Base-by-base conservation (phyloP, 2,797 vertebrate genomes). In the Ctenochaetus hawaiiensis region DNA sequence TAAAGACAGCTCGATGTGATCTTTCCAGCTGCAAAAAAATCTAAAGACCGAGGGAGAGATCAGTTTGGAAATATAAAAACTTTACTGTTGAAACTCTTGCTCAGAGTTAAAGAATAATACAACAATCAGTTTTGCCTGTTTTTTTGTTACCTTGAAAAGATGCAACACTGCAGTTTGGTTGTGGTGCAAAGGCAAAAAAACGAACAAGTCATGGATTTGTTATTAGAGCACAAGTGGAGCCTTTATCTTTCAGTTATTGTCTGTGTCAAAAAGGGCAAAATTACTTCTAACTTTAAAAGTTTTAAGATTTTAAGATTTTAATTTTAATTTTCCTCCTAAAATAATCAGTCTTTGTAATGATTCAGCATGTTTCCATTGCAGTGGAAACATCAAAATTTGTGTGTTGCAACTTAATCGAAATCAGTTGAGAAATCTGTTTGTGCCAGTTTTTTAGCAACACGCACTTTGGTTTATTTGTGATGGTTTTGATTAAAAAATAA, bases 111-210 rank as follows among this genome's bases (percentile, higher is more conserved):
- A 68, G 16, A 75, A 73, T 3, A 9, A 69, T 52, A 48, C 23
- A 6, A 18, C 9, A 54, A 43, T 62, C 44, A 22, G 11, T 72
- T 65, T 49, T 44, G 34, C 20, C 44, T 41, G 5, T 49, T 48
- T 78, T 54, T 47, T 49, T 75, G 45, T 75, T 56, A 56, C 34
- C n/a, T 45, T 48, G 52, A 72, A 65, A 78, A 85, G 30, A 73
- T 47, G 18, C 51, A 85, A 23, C 56, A 23, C 26, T 75, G 67
- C 61, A 67, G 23, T 69, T 71, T 70, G 39, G 12, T 23, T 54
- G 45, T 30, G 17, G 39, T 34, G 43, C 48, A 69, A 65, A 74
- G n/a, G 14, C 16, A 48, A 13, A 18, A 18, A 23, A 61, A 37
- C 12, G 16, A 23, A 44, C 43, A 20, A 52, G 69, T 43, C 30